Evolutionary conservation across 2,113 vertebrate species (phyloP), one percentile per base, ranked within the genome.

Genomic region (Festucalex cinctus): DNA sequence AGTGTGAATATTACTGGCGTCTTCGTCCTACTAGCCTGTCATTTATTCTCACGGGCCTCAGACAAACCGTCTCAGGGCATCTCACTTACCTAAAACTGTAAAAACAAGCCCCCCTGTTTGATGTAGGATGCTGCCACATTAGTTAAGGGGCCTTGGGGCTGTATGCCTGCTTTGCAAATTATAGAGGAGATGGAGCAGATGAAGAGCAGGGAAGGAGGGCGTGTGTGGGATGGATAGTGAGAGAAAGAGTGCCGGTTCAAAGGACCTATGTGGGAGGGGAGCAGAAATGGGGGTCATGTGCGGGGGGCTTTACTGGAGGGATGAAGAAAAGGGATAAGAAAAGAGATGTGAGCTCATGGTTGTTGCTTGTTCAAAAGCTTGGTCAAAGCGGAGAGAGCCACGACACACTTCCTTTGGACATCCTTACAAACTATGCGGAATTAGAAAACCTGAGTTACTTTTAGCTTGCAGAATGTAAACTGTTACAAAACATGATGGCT

Each of bases 71-170:
- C 79, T 79, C 22, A 14, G 51, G 69, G 74, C 81, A 61, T 70
- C 66, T 2, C 43, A 19, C 37, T 57, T 59, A 71, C 67, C 75
- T 51, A 68, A 62, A 77, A 76, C 75, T 39, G 82, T 80, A 66
- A 78, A 72, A 68, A 78, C 71, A 70, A 35, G 51, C 41, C 64
- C 51, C 41, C 44, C 35, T 28, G 74, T 87, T 76, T 88, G 81
- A 85, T 85, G 85, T 80, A 65, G 69, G 81, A 77, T 44, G 49
- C 64, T 79, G 78, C 72, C 72, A 87, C 88, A 88, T 89, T 84
- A 89, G 76, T 74, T 65, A 64, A 66, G 76, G 76, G 64, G 75
- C 80, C 81, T 78, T 61, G 70, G 72, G 81, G 78, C 73, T 65
- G 67, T 65, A 68, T 68, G 77, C 78, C 78, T 79, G 70, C 65